Percentiles rank a stretch among this genome's conserved stretches.
These are phyloP conservation scores for Sebastes dallii DNA, from an alignment of 2,797 vertebrate genomes.

Conservation along the genomic window DNA sequence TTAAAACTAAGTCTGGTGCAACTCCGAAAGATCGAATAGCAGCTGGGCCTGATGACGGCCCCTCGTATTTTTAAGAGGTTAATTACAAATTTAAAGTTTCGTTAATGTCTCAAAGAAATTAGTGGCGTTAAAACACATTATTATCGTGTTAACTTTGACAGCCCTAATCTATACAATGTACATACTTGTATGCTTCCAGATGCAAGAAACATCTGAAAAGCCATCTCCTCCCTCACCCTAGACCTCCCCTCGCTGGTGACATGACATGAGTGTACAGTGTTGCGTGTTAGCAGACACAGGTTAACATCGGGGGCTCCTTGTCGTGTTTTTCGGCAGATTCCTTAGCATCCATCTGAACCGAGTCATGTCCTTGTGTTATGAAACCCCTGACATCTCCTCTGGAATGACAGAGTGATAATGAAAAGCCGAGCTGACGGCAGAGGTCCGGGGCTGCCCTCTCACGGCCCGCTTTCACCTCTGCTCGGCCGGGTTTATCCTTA, in stretches of 20 bases:
- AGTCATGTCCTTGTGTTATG: slow-evolving; percentile 46
- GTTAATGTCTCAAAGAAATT: no score
- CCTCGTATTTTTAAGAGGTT: no score
- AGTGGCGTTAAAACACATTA: no score
- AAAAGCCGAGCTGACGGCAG: slow-evolving; percentile 61
- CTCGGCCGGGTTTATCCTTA: slow-evolving; percentile 25
- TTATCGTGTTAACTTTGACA: no score
- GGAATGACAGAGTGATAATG: slow-evolving; percentile 57
- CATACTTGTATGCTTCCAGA: background rate
- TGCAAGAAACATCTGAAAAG: background rate
- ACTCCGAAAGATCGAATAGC: no score
- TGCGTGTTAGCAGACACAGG: background rate
- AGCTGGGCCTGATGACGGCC: no score
- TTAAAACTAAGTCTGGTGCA: no score
- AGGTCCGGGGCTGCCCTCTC: slow-evolving; percentile 31
- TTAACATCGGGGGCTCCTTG: background rate
- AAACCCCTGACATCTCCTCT: slow-evolving; percentile 48
- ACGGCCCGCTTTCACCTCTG: slow-evolving; percentile 39
- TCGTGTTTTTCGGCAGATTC: slow-evolving; percentile 27
- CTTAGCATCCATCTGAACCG: slow-evolving; percentile 33
- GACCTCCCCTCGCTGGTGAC: background rate
- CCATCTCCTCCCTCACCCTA: background rate
- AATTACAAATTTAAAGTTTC: no score
- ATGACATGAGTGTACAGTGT: background rate
- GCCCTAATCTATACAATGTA: background rate